Evolutionary conservation across 2,113 vertebrate genomes (phyloP).

Genomic region (Aepyceros melampus): DNA sequence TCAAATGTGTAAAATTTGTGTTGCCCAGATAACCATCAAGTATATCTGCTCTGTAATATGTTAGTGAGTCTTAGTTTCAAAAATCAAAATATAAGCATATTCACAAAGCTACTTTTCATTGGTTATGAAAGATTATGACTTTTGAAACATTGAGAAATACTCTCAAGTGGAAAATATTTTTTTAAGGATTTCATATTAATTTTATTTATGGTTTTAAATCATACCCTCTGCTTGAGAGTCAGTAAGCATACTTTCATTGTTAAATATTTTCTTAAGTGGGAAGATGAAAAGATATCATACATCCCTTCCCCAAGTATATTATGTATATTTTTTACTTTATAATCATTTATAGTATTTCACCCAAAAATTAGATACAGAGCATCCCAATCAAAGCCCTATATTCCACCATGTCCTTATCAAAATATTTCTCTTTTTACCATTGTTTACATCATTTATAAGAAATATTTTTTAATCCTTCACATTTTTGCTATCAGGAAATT

Average conservation of each 20-base stretch:
- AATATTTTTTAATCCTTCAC: background rate
- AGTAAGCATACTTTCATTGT: background rate
- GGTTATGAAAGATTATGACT: background rate
- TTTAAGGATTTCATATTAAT: background rate
- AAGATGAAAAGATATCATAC: background rate
- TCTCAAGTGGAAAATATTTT: background rate
- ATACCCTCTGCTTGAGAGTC: background rate
- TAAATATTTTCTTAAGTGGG: background rate
- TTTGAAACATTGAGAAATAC: background rate
- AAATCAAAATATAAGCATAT: background rate
- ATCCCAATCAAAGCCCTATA: background rate
- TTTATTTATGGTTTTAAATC: slow-evolving; percentile 28
- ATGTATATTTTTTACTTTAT: background rate
- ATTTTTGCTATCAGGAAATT: background rate
- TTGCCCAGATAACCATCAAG: background rate
- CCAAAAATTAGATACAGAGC: background rate
- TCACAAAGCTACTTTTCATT: background rate
- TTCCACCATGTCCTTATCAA: background rate
- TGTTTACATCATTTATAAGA: slow-evolving; percentile 12
- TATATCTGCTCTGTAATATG: background rate
- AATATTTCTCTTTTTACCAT: background rate
- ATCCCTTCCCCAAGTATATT: background rate
- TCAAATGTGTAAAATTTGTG: background rate
- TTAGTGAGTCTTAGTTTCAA: background rate
- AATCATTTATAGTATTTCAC: background rate